These are phyloP conservation scores for Diarsia dahlii DNA, from an alignment of 2,888 invertebrate species.

Conservation along the genomic window DNA sequence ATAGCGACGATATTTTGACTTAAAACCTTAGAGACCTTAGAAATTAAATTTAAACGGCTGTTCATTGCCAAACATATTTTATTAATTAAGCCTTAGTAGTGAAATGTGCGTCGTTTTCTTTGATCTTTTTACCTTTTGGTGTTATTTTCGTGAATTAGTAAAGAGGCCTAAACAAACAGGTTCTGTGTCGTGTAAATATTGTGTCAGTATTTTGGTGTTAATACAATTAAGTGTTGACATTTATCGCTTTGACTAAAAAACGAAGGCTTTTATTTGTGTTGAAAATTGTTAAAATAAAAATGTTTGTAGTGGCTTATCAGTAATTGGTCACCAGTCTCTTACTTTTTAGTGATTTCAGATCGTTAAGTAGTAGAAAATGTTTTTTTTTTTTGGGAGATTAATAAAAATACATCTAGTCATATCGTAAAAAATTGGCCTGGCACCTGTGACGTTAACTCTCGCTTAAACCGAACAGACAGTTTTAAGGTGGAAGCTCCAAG, in stretches of 20 bases:
- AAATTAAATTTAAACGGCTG: slow-evolving; percentile 63
- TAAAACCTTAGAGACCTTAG: slow-evolving; percentile 49
- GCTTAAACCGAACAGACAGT: not conserved
- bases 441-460: not conserved
- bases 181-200: slow-evolving; percentile 36
- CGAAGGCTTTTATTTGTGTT: not conserved
- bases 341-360: not conserved
- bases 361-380: not conserved
- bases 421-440: too few relatives aligned
- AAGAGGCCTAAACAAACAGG: slow-evolving; percentile 54
- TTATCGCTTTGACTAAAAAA: slow-evolving; percentile 30
- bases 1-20: slow-evolving; percentile 19
- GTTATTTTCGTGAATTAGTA: slow-evolving; percentile 56
- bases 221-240: slow-evolving; percentile 25
- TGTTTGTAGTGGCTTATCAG: not conserved
- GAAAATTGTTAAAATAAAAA: not conserved
- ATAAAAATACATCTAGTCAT: not conserved
- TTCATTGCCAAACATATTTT: slow-evolving; percentile 64
- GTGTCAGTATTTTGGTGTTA: slow-evolving; percentile 21
- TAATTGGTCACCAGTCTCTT: not conserved
- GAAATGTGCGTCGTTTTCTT: slow-evolving; percentile 54
- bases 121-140: slow-evolving; percentile 58
- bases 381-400: not conserved
- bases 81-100: slow-evolving; percentile 61
- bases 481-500: too few relatives aligned